phyloP scores from a whole-genome alignment of 2,797 vertebrate species.

The Coregonus suidteri region DNA sequence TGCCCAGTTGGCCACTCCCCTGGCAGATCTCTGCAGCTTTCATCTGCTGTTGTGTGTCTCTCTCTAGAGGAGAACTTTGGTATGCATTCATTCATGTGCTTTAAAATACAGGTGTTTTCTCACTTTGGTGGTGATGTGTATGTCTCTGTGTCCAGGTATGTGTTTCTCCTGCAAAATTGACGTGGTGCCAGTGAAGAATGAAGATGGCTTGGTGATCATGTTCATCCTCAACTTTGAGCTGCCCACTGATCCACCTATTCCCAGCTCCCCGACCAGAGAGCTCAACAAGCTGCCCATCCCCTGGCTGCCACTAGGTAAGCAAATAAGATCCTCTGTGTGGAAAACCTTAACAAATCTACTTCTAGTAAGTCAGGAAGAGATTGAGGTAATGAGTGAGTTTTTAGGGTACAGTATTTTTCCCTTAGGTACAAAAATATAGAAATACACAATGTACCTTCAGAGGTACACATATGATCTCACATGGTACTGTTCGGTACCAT shows the following conservation, averaged over 20 bases:
- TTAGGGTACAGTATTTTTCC: background rate
- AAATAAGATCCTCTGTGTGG: background rate
- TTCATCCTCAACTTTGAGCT: constrained; percentile 92
- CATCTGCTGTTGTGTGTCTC: constrained; percentile 22
- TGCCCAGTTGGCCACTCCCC: background rate
- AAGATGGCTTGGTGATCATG: constrained; percentile 88
- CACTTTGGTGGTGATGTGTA: constrained; percentile 7
- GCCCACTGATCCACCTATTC: constrained; percentile 66
- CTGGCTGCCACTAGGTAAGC: constrained; percentile 80
- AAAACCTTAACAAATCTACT: too few relatives aligned
- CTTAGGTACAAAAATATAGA: background rate
- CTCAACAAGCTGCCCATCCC: constrained; percentile 73
- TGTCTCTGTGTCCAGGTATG: constrained; percentile 70
- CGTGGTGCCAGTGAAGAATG: constrained; percentile 89
- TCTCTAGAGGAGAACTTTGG: constrained; percentile 44
- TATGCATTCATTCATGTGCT: background rate
- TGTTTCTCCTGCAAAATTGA: constrained; percentile 87
- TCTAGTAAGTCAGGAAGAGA: background rate
- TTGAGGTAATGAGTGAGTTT: background rate
- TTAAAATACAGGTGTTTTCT: background rate
- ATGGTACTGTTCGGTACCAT: too few relatives aligned
- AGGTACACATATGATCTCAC: too few relatives aligned
- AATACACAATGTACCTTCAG: too few relatives aligned
- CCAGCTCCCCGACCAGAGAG: constrained; percentile 60
- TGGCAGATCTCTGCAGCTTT: background rate